phyloP scores from a whole-genome alignment of 2,113 vertebrate species.

The Andinoacara biseriatus region DNA sequence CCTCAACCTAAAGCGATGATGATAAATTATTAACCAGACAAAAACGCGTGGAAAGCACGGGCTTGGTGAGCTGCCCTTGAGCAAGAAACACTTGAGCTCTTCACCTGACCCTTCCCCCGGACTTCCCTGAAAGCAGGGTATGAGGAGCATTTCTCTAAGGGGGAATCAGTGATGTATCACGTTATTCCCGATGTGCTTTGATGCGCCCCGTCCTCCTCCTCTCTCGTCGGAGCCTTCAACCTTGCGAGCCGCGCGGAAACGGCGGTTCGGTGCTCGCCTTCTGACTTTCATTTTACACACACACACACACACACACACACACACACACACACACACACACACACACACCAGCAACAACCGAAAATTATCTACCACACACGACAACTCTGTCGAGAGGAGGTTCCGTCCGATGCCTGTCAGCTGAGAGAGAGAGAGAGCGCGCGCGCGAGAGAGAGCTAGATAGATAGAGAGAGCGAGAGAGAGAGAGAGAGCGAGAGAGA shows the following conservation, averaged over 20 bases:
- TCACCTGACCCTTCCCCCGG: conserved; percentile 23
- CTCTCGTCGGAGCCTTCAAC: background rate
- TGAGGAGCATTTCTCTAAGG: background rate
- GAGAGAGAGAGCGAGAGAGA: conserved; percentile 35
- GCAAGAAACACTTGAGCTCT: background rate
- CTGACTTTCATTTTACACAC: conserved; percentile 13
- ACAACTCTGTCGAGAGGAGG: conserved; percentile 44
- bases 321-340: background rate
- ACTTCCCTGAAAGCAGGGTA: conserved; percentile 21
- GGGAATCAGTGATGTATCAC: conserved; percentile 33
- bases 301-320: background rate
- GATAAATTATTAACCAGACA: background rate
- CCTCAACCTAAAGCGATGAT: background rate
- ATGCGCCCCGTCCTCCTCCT: conserved; percentile 5
- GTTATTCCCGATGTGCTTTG: conserved; percentile 33
- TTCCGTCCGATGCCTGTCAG: conserved; percentile 32
- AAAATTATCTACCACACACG: conserved; percentile 47
- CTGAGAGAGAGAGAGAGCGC: conserved; percentile 51
- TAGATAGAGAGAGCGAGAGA: conserved; percentile 10
- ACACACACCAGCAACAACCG: conserved; percentile 19
- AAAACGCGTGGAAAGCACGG: background rate
- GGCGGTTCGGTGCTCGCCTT: background rate
- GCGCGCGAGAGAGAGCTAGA: background rate
- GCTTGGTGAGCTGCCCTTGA: background rate
- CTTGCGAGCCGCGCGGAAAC: background rate